Evolutionary conservation across 2,113 vertebrate species (phyloP).

Genomic region (Psilopogon haemacephalus): DNA sequence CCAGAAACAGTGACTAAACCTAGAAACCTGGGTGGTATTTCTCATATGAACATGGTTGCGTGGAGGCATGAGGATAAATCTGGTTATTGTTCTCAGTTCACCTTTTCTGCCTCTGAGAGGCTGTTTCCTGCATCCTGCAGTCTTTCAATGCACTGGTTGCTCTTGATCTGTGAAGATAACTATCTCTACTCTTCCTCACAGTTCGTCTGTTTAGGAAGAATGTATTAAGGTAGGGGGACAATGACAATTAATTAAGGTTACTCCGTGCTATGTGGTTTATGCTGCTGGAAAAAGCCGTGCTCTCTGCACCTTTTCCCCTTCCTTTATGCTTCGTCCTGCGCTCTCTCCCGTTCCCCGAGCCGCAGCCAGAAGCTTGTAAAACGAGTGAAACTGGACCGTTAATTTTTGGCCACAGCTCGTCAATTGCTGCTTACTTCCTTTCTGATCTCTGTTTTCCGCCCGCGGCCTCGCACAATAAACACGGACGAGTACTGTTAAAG

Average conservation of each 20-base stretch:
- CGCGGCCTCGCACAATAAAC: not conserved
- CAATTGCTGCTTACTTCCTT: rapidly evolving
- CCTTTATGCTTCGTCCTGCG: not conserved
- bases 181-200: not conserved
- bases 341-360: not conserved
- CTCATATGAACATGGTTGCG: rapidly evolving
- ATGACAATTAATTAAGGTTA: too few relatives aligned
- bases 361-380: too few relatives aligned
- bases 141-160: not conserved
- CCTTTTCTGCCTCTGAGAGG: not conserved
- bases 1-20: rapidly evolving
- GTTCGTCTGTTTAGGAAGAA: not conserved
- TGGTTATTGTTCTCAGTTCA: rapidly evolving
- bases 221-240: not conserved
- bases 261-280: not conserved
- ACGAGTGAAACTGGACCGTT: too few relatives aligned
- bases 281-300: not conserved
- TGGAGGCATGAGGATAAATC: not conserved
- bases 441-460: not conserved
- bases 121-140: too few relatives aligned
- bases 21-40: too few relatives aligned
- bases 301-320: not conserved
- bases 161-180: not conserved
- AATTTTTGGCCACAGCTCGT: not conserved
- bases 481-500: not conserved